Conservation (phyloP, 2,797 vertebrate genomes). For the Sternotherus odoratus region DNA sequence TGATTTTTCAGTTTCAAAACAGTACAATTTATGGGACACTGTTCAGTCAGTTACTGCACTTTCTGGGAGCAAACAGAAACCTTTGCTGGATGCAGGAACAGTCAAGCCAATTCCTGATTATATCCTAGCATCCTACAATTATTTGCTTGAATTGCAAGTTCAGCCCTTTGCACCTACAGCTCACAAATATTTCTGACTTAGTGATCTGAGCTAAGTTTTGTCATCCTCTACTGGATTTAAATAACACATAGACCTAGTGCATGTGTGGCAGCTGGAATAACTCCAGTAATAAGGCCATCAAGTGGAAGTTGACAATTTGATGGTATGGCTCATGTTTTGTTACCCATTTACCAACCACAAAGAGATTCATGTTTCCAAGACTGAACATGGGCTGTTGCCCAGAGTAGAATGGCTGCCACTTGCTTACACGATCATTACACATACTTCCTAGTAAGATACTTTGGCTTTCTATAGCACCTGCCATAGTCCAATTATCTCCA, state of each 20-base stretch:
- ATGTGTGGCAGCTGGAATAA: neutral
- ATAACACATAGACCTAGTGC: neutral
- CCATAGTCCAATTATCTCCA: too few species aligned
- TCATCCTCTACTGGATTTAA: neutral
- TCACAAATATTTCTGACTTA: neutral
- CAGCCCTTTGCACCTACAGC: neutral
- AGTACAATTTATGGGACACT: neutral
- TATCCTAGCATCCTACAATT: neutral
- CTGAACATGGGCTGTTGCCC: accelerated
- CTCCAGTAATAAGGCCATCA: accelerated
- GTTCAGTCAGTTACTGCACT: neutral
- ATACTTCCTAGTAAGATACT: neutral
- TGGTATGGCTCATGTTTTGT: neutral
- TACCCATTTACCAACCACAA: neutral
- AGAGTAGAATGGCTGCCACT: neutral
- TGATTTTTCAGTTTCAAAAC: neutral
- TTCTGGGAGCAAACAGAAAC: neutral
- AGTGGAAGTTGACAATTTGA: neutral
- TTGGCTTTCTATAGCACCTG: too few species aligned
- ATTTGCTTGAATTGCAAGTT: neutral
- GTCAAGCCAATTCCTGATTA: neutral
- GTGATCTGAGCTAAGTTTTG: neutral
- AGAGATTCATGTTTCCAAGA: neutral
- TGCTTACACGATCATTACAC: constrained; percentile 6
- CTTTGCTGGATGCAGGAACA: neutral